Evolutionary conservation across 1,140 invertebrate species (phyloP), one percentile per base, ranked within the genome.

Genomic region (Penaeus vannamei): DNA sequence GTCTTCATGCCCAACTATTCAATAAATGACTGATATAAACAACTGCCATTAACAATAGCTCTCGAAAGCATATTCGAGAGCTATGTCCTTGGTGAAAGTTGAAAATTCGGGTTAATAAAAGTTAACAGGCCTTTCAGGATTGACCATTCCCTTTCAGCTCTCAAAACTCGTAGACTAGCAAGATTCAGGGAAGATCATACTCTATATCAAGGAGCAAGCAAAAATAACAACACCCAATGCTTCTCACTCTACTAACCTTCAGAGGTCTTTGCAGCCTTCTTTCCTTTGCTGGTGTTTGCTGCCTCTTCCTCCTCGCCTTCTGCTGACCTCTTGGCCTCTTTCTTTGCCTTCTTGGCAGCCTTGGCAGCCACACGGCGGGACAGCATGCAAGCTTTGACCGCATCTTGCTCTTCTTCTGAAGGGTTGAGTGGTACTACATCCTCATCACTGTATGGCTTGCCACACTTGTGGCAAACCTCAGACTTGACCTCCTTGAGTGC

Each of bases 391-490:
- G 94, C 93, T 91, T 94, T 94, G 93, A 97, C 95, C 59, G 94
- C 86, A 90, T 95, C 94, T 64, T 97, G 92, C 92, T 98, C 96
- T 42, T 96, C 96, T 14, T 93, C 93, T 53, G 94, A 95, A 76
- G 97, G 96, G 94, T 99, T 98, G 29, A 99, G 93, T 17, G 97
- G 93, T 59, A 99, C 95, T 22, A 99, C 93, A 93, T 99, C 97
- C 89, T 96, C 95, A 12, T 96, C 94, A 8, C 94, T 53, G 32
- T 61, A 81, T 20, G 64, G 81, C 20, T 69, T 32, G 20, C 64
- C 83, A 85, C 91, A 92, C 32, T 89, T 91, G n/a, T 92, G 92
- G 86, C 93, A 94, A 23, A 89, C 92, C 53, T 94, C 93, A 23
- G 92, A 91, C 91, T 96, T 97, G 7, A 99, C 95, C 94, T 99